Percentiles rank a stretch among this genome's conserved stretches.
Conservation (phyloP, 2,797 vertebrate genomes). For the Sebastes steindachneri region DNA sequence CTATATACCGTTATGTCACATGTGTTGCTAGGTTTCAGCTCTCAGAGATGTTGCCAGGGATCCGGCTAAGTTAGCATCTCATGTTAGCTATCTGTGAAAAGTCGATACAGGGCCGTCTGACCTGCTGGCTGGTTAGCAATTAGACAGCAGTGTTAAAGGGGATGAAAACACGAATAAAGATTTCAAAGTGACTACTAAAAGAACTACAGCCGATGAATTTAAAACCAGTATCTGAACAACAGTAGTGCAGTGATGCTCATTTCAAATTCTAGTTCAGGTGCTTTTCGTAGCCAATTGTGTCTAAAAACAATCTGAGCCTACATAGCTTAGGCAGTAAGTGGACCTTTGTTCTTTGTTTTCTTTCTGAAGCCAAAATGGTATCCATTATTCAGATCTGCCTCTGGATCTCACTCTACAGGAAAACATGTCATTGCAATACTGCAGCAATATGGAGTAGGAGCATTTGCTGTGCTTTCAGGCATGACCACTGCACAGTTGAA, state of each 20-base stretch:
- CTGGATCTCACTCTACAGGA: background rate
- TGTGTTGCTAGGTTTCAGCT: slow-evolving; percentile 34
- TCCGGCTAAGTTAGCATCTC: background rate
- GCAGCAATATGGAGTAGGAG: background rate
- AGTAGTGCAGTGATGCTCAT: background rate
- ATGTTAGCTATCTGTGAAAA: background rate
- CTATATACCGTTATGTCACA: background rate
- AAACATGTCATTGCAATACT: slow-evolving; percentile 1
- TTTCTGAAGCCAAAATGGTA: slow-evolving; percentile 2
- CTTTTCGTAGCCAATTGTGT: background rate
- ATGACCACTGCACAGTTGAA: background rate
- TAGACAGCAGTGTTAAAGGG: background rate
- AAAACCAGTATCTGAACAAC: background rate
- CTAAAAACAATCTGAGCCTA: background rate
- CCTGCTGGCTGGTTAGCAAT: background rate
- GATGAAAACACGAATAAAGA: background rate
- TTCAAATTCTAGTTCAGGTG: background rate
- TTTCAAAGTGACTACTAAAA: background rate
- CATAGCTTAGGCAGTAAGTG: background rate
- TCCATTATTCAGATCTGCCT: slow-evolving; percentile 26
- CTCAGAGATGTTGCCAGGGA: background rate
- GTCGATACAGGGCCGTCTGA: background rate
- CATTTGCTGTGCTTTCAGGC: slow-evolving; percentile 11
- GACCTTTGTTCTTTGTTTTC: background rate
- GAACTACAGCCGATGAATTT: too few species aligned